Evolutionary conservation across 2,797 vertebrate species (phyloP).

Genomic region (Columba guinea): DNA sequence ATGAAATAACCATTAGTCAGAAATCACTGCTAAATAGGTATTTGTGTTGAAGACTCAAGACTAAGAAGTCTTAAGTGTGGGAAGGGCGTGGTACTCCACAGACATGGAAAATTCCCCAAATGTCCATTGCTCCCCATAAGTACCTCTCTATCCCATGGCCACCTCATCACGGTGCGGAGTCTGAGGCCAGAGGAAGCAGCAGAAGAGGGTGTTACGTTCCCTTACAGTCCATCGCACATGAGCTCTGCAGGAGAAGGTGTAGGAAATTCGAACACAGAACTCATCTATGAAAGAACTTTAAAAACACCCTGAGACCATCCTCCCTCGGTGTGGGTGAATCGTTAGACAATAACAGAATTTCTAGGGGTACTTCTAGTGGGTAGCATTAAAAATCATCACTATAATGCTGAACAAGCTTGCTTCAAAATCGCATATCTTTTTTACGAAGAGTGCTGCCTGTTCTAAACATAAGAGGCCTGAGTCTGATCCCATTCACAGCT

Average conservation of each 20-base stretch:
- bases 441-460: background rate
- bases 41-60: background rate
- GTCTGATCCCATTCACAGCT: background rate
- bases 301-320: background rate
- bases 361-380: background rate
- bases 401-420: background rate
- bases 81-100: background rate
- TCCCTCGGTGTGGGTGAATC: background rate
- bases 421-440: background rate
- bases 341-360: background rate
- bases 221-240: background rate
- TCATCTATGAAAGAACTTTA: background rate
- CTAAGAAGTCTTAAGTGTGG: background rate
- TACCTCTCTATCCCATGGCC: background rate
- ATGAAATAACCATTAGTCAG: background rate
- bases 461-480: background rate
- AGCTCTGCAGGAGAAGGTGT: background rate
- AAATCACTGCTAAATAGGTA: background rate
- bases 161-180: no score
- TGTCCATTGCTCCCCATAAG: rapidly evolving
- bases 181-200: background rate
- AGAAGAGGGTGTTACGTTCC: background rate
- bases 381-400: background rate
- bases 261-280: background rate
- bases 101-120: background rate